Evolutionary conservation across 1,140 invertebrate species (phyloP).

Genomic region (Hestina assimilis): DNA sequence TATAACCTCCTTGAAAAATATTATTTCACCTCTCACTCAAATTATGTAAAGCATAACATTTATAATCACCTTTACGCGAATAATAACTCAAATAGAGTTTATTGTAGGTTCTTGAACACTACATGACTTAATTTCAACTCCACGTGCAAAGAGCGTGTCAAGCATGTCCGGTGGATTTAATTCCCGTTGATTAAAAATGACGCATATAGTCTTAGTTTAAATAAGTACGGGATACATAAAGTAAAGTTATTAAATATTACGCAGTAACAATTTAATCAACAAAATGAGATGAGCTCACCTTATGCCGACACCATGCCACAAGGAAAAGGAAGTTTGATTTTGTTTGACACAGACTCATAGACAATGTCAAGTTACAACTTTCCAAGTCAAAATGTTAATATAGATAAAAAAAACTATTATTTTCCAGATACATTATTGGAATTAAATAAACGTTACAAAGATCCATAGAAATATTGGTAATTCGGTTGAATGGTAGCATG

Average conservation of each 20-base stretch:
- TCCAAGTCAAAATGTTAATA: background rate
- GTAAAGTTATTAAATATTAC: conserved; percentile 16
- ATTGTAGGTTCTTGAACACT: too few species aligned
- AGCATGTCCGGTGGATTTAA: background rate
- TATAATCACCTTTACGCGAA: background rate
- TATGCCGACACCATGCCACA: conserved; percentile 75
- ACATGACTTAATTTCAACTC: background rate
- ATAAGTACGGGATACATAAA: background rate
- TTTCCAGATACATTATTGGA: background rate
- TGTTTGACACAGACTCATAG: conserved; percentile 8
- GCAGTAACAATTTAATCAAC: conserved; percentile 13
- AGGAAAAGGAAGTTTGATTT: conserved; percentile 70
- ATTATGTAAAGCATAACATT: too few species aligned
- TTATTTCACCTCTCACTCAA: too few species aligned
- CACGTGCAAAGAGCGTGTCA: background rate
- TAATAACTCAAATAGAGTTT: background rate
- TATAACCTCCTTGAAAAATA: conserved; percentile 21
- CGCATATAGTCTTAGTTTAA: background rate
- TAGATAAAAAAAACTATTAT: background rate
- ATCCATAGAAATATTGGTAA: too few species aligned
- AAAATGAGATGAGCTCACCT: conserved; percentile 57
- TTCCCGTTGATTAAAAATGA: background rate
- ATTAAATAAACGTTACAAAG: background rate
- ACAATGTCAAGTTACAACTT: background rate
- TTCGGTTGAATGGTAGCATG: too few species aligned